phyloP scores from a whole-genome alignment of 2,113 vertebrate species.

The Siniperca chuatsi region DNA sequence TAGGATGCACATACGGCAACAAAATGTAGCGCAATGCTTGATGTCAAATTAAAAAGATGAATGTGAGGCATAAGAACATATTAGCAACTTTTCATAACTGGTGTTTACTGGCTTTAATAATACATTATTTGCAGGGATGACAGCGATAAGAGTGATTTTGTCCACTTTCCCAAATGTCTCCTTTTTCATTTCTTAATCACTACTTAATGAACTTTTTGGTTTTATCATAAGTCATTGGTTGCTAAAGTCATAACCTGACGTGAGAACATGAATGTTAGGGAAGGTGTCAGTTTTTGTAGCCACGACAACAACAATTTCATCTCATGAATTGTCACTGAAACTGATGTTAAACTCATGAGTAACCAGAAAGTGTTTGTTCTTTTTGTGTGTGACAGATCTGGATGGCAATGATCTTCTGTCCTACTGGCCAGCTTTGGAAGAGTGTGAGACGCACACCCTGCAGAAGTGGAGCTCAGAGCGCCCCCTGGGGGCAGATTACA shows the following conservation, averaged over 20 bases:
- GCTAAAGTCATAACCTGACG: neutral
- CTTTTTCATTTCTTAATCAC: neutral
- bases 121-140: neutral
- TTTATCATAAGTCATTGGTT: neutral
- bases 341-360: neutral
- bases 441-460: slow-evolving; percentile 90
- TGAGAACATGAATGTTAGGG: neutral
- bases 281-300: neutral
- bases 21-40: neutral
- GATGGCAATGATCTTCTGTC: slow-evolving; percentile 97
- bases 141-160: neutral
- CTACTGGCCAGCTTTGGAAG: slow-evolving; percentile 96
- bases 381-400: slow-evolving; percentile 85
- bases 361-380: slow-evolving; percentile 26
- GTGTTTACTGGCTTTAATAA: neutral
- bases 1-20: neutral
- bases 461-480: slow-evolving; percentile 99
- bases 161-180: neutral
- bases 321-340: neutral
- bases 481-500: slow-evolving; percentile 93
- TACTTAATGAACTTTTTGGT: neutral
- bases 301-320: neutral
- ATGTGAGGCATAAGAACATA: neutral
- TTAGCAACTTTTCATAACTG: neutral
- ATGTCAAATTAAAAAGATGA: slow-evolving; percentile 19